Evolutionary conservation across 1,140 invertebrate species (phyloP).

Genomic region (Macrotrachela quadricornifera): DNA sequence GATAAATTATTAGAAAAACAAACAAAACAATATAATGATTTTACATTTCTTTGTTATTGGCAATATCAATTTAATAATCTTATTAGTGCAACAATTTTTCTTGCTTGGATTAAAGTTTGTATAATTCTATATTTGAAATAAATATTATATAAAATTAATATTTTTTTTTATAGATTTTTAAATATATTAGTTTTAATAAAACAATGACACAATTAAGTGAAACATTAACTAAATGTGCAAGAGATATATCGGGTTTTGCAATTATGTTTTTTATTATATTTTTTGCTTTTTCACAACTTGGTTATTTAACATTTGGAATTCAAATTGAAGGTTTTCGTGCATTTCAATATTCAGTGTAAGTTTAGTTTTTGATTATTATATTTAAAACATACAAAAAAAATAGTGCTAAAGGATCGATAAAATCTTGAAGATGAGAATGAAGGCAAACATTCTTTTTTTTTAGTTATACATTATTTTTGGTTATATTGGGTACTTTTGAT

Average conservation of each 20-base stretch:
- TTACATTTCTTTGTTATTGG: slow-evolving; percentile 26
- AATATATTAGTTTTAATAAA: slow-evolving; percentile 51
- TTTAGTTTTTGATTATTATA: slow-evolving; percentile 9
- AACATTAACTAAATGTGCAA: slow-evolving; percentile 44
- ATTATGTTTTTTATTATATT: slow-evolving; percentile 63
- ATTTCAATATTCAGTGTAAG: slow-evolving; percentile 21
- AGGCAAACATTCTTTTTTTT: slow-evolving; percentile 13
- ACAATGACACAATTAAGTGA: slow-evolving; percentile 51
- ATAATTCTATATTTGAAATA: not conserved
- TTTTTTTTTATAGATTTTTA: slow-evolving; percentile 33
- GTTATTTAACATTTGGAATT: slow-evolving; percentile 31
- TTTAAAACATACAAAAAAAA: too few species aligned
- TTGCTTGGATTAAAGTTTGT: slow-evolving; percentile 12
- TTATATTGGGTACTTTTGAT: slow-evolving; percentile 59
- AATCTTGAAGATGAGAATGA: slow-evolving; percentile 33
- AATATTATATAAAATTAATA: not conserved
- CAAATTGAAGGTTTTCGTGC: slow-evolving; percentile 16
- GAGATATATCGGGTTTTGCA: slow-evolving; percentile 49
- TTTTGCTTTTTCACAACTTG: slow-evolving; percentile 46
- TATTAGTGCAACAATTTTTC: slow-evolving; percentile 9
- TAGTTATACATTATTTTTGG: slow-evolving; percentile 46
- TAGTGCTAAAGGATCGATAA: too few species aligned
- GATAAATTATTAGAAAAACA: slow-evolving; percentile 16
- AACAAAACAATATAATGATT: slow-evolving; percentile 20
- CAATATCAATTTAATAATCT: slow-evolving; percentile 11